Evolutionary conservation across 2,888 invertebrate species (phyloP), one percentile per base, ranked within the genome.

Genomic region (Zaprionus obscuricornis): DNA sequence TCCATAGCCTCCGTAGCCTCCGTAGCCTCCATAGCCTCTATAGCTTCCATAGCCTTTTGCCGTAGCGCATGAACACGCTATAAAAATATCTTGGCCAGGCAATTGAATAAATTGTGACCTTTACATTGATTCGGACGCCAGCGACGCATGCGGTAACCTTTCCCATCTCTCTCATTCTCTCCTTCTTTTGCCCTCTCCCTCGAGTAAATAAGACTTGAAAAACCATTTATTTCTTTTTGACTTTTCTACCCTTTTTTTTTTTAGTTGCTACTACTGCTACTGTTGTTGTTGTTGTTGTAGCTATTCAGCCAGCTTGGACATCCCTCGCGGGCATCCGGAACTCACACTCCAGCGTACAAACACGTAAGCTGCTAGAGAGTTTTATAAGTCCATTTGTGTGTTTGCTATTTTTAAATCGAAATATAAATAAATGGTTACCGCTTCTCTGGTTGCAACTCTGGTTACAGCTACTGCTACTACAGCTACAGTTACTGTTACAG

Each of bases 121-220:
- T 82, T 84, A 81, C 81, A 82, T 84, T 82, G 81, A 84, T 82
- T 82, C 76, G n/a, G n/a, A n/a, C n/a, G n/a, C n/a, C n/a, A n/a
- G n/a, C n/a, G n/a, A n/a, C n/a, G n/a, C n/a, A n/a, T n/a, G n/a
- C 55, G 45, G 47, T 27, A 33, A 47, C 49, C 33, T 33, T 47
- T 29, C 29, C 50, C 29, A 26, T 26, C 33, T 22, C 51, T 58
- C 18, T 26, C 43, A 27, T 13, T 24, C n/a, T 4, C 43, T 50
- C 33, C 11, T 7, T 27, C 22, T n/a, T 14, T 46, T 49, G 39
- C 56, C 59, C 36, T 5, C 39, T 36, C 68, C 39, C 64, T 33
- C 47, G 66, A 78, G 83, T 78, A 82, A 78, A 78, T 78, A 82
- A 73, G 73, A 74, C 59, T 74, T 75, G 75, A 70, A 79, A 75